Evolutionary conservation across 1,140 invertebrate species (phyloP).

Genomic region (Mylabris phalerata): DNA sequence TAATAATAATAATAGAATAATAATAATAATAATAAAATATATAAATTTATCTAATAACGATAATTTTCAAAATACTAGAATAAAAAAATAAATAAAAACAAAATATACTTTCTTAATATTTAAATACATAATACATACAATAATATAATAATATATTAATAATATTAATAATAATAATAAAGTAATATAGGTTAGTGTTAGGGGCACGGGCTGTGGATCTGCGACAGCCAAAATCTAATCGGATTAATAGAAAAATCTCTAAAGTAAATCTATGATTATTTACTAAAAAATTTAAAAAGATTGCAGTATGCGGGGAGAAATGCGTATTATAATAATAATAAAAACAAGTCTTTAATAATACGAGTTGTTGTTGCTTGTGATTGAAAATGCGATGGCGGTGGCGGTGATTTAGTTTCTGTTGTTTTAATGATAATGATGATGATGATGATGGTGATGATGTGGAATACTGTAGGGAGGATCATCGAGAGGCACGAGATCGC

Average conservation of each 20-base stretch:
- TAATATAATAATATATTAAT: conserved; percentile 31
- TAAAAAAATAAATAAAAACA: conserved; percentile 41
- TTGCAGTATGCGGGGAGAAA: conserved; percentile 24
- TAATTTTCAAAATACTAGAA: conserved; percentile 35
- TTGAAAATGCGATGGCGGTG: not conserved
- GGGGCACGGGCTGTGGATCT: conserved; percentile 2
- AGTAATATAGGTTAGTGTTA: conserved; percentile 8
- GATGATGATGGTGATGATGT: conserved; percentile 5
- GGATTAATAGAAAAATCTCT: too few relatives aligned
- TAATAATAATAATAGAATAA: conserved; percentile 27
- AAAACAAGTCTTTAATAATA: not conserved
- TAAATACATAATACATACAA: conserved; percentile 29
- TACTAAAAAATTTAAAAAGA: too few relatives aligned
- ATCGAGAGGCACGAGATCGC: conserved; percentile 19
- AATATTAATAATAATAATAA: conserved; percentile 18
- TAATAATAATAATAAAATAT: conserved; percentile 39
- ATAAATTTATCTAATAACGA: conserved; percentile 41
- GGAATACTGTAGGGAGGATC: conserved; percentile 31
- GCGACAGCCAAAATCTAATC: conserved; percentile 13
- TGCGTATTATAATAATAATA: conserved; percentile 18
- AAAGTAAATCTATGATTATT: too few relatives aligned
- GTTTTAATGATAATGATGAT: conserved; percentile 1
- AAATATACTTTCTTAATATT: conserved; percentile 37
- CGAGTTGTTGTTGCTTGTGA: not conserved
- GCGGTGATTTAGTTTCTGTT: not conserved